Base-by-base conservation (phyloP, 2,113 vertebrate genomes). In the Centropristis striata region DNA sequence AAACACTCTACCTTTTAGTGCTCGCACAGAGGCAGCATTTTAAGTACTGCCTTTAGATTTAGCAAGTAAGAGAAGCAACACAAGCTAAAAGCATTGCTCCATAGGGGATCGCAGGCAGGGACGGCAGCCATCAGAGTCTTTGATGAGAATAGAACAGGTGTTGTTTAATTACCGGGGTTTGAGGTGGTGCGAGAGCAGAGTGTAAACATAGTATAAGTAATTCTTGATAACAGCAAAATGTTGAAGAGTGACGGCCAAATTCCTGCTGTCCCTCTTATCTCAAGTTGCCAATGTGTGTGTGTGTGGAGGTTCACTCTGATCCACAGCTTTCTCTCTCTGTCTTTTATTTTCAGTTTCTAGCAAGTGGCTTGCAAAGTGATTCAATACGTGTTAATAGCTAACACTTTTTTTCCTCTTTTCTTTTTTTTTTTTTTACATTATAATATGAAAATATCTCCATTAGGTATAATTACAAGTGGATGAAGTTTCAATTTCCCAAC, bases 401-500 rank as follows among this genome's bases (percentile, higher is more conserved):
- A 61, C 49, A n/a, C 57, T n/a, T 44, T 18, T 44, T 47, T 28
- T 11, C 8, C 3, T 13, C 14, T 23, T 7, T 16, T 8, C 0
- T 49, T 42, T 49, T 53, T 51, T 28, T 51, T 37, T 16, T 44
- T 64, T 46, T 20, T 16, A 37, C 47, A 76, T 49, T 75, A 32
- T 44, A 75, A 79, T n/a, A 46, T 57, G 25, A 72, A 86, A 86
- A 86, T 72, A 81, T 86, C 59, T 89, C 41, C 44, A 91, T 88
- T 88, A 80, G 25, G 44, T 85, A 71, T 75, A 86, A 90, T 91
- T 85, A 82, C 49, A 78, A 75, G 32, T 77, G 81, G 63, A 55
- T 72, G 76, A 73, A 86, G 84, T 87, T 90, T 89, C 54, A 84
- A 85, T 90, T 86, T 92, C 60, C 70, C 66, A 87, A 88, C 75